Evolutionary conservation across 2,888 invertebrate species (phyloP).

Genomic region (Agrochola macilenta): DNA sequence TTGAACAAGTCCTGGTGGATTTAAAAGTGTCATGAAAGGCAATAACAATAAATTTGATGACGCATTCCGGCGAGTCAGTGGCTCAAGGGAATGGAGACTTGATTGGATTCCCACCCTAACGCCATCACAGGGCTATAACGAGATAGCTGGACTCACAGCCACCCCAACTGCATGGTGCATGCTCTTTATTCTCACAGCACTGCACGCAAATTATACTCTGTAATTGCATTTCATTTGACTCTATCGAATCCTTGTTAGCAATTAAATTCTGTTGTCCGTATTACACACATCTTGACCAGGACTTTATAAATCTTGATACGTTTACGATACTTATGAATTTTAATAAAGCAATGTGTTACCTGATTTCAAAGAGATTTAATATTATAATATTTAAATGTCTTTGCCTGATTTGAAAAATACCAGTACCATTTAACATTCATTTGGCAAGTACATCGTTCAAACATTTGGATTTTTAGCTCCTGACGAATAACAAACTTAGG

Average conservation of each 20-base stretch:
- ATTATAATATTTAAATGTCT: too few relatives aligned
- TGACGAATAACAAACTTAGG: slow-evolving; percentile 26
- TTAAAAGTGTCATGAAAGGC: slow-evolving; percentile 58
- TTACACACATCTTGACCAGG: neutral
- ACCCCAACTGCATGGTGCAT: slow-evolving; percentile 33
- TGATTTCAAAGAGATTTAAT: neutral
- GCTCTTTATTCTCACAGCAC: slow-evolving; percentile 22
- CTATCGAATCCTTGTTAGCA: slow-evolving; percentile 2
- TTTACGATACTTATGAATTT: neutral
- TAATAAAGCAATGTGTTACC: neutral
- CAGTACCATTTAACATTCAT: neutral
- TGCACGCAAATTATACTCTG: slow-evolving; percentile 42
- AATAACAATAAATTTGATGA: slow-evolving; percentile 67
- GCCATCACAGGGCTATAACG: slow-evolving; percentile 41
- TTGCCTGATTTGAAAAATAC: too few relatives aligned
- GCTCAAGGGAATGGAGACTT: slow-evolving; percentile 69
- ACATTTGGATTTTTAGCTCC: slow-evolving; percentile 25
- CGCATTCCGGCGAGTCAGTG: slow-evolving; percentile 56
- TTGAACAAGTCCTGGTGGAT: slow-evolving; percentile 50
- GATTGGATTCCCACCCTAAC: slow-evolving; percentile 74
- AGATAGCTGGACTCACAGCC: slow-evolving; percentile 51
- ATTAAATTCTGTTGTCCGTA: neutral
- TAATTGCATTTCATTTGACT: slow-evolving; percentile 40
- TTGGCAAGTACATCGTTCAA: slow-evolving; percentile 13
- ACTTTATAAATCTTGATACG: neutral